Conservation (phyloP, 2,113 vertebrate species). For the Clarias macrocephalus region DNA sequence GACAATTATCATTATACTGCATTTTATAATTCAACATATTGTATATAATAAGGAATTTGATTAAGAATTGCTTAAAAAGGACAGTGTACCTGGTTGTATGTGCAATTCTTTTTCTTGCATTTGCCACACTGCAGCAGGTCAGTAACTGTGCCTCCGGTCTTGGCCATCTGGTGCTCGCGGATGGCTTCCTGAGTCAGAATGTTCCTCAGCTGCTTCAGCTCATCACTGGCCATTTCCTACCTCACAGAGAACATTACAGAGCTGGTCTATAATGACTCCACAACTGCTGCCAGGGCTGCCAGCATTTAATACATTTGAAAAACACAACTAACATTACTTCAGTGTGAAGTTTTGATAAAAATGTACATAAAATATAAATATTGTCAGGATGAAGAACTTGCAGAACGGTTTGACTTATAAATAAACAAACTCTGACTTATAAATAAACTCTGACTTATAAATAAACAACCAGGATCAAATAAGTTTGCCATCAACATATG, state of each 20-base stretch:
- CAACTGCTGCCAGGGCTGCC: background rate
- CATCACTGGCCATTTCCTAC: conserved; percentile 97
- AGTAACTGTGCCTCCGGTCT: conserved; percentile 88
- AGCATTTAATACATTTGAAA: background rate
- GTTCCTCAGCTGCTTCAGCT: conserved; percentile 88
- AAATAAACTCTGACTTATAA: no score
- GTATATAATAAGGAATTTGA: background rate
- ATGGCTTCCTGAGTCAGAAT: conserved; percentile 96
- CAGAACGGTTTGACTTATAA: background rate
- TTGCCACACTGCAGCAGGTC: conserved; percentile 94
- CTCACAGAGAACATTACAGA: conserved; percentile 8
- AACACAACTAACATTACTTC: background rate
- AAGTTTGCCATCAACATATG: background rate
- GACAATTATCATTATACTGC: background rate
- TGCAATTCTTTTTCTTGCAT: conserved; percentile 97
- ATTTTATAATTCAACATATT: no score
- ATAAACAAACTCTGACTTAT: no score
- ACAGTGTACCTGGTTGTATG: conserved; percentile 75
- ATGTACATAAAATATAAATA: background rate
- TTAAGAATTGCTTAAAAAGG: background rate
- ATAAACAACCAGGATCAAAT: background rate
- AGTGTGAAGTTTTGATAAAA: background rate
- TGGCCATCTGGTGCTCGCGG: conserved; percentile 98
- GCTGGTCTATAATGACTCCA: background rate
- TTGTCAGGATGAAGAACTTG: background rate